Percentiles rank a stretch among this genome's conserved stretches.
These are phyloP conservation scores for Magallana nippona DNA, from an alignment of 2,888 invertebrate species.

Conservation along the genomic window DNA sequence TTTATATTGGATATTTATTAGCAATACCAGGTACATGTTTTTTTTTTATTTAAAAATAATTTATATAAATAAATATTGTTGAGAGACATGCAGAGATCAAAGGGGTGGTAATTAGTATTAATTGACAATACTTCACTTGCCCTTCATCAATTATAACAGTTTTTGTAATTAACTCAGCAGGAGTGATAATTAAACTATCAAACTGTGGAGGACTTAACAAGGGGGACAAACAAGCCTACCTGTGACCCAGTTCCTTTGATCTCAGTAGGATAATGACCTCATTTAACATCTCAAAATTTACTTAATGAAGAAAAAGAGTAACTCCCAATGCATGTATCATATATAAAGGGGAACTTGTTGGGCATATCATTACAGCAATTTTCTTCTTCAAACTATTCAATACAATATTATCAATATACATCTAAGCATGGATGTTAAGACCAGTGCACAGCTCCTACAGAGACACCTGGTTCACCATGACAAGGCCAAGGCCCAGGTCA, in stretches of 20 bases:
- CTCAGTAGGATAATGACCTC: constrained; percentile 4
- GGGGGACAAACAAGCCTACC: background rate
- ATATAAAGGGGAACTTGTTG: background rate
- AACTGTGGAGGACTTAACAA: background rate
- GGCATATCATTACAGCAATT: background rate
- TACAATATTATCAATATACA: background rate
- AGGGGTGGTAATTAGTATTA: background rate
- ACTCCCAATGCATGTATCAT: background rate
- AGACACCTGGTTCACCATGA: background rate
- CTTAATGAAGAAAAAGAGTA: background rate
- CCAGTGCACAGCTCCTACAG: background rate
- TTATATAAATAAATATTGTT: background rate
- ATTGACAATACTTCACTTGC: background rate
- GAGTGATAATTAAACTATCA: background rate
- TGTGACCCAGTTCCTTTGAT: background rate
- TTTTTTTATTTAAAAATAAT: background rate
- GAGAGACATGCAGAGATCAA: background rate
- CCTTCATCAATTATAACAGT: background rate
- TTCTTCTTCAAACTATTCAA: background rate
- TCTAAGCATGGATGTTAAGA: background rate
- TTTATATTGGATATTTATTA: no score
- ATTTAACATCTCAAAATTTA: background rate
- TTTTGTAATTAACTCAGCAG: background rate
- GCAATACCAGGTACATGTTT: background rate
- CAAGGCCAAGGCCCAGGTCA: background rate